phyloP scores from a whole-genome alignment of 64 coral and sea anemone genomes.

The Orbicella faveolata region DNA sequence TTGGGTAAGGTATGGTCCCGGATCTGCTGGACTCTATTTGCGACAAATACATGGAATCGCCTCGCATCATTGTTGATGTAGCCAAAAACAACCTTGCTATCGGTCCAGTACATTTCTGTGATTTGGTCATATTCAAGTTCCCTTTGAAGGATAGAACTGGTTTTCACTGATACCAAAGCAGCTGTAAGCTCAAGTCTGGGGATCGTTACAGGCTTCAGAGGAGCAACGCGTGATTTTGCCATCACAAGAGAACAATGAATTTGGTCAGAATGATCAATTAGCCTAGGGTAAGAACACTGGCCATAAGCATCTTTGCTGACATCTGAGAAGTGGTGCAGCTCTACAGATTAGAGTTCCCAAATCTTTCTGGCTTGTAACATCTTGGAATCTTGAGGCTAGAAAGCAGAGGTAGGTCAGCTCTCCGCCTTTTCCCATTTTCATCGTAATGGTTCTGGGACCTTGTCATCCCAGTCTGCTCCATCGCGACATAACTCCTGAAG shows the following conservation, averaged over 20 bases:
- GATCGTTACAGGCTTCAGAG: too few species aligned
- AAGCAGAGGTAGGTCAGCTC: not conserved
- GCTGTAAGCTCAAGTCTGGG: too few species aligned
- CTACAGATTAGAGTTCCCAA: not conserved
- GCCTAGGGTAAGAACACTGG: too few species aligned
- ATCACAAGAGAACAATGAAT: too few species aligned
- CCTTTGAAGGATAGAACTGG: not conserved
- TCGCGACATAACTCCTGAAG: too few species aligned
- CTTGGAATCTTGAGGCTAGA: not conserved
- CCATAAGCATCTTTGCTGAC: too few species aligned
- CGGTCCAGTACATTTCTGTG: too few species aligned
- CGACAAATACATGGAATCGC: constrained; percentile 57
- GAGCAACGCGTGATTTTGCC: too few species aligned
- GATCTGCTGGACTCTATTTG: too few species aligned
- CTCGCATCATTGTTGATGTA: constrained; percentile 35
- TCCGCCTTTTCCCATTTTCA: not conserved
- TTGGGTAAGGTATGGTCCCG: too few species aligned
- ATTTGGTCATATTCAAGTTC: not conserved
- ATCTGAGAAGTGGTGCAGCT: not conserved
- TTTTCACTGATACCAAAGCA: not conserved
- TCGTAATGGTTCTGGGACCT: not conserved
- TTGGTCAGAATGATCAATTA: too few species aligned
- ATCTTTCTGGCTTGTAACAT: not conserved
- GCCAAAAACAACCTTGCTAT: constrained; percentile 17
- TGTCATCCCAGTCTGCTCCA: not conserved